phyloP scores from a whole-genome alignment of 35 echinoderm and acorn worm species.

The Nesometra sesokonis region DNA sequence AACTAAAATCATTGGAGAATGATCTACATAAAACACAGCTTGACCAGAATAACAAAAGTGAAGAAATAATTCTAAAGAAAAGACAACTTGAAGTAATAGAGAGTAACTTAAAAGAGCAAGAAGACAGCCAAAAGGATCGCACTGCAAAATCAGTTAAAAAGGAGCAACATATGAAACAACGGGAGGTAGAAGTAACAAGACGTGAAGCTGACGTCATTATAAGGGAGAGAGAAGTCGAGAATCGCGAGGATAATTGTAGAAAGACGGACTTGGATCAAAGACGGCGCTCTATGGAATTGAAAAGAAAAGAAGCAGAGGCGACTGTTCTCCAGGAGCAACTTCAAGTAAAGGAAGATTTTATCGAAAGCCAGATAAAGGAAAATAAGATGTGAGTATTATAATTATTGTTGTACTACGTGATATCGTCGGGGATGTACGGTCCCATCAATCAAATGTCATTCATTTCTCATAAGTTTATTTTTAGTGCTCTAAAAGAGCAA shows the following conservation, averaged over 20 bases:
- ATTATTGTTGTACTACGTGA: too few species aligned
- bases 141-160: slow-evolving; percentile 6
- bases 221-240: background rate
- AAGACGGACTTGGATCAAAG: background rate
- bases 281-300: background rate
- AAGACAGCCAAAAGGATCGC: background rate
- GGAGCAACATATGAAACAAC: background rate
- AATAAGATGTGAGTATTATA: background rate
- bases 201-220: background rate
- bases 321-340: background rate
- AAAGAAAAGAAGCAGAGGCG: background rate
- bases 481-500: too few species aligned
- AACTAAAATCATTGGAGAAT: slow-evolving; percentile 8
- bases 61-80: slow-evolving; percentile 1
- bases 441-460: too few species aligned
- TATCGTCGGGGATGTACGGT: too few species aligned
- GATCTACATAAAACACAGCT: slow-evolving; percentile 2
- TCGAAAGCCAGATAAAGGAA: background rate
- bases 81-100: background rate
- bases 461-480: too few species aligned
- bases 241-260: background rate
- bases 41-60: background rate
- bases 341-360: background rate
- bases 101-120: slow-evolving; percentile 1
- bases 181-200: background rate